Conservation (phyloP, 2,797 vertebrate species). For the Phoeniculus purpureus region DNA sequence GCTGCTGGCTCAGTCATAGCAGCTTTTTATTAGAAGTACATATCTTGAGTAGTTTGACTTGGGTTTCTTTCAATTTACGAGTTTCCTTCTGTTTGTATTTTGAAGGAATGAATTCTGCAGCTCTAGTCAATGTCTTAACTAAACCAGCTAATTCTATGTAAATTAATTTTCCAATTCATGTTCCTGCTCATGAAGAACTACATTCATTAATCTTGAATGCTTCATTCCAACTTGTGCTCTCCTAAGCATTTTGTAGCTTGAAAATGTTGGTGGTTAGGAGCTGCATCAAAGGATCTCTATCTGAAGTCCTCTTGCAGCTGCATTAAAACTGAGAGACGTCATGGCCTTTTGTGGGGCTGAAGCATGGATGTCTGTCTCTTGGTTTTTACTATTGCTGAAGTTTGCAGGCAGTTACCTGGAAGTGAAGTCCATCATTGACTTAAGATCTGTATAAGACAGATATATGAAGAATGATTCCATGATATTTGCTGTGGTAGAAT, state of each 20-base stretch:
- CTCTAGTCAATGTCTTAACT: background rate
- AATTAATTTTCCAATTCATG: background rate
- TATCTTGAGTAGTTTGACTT: background rate
- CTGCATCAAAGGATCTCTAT: background rate
- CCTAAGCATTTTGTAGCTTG: background rate
- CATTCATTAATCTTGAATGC: background rate
- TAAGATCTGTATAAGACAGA: background rate
- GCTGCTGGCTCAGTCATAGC: background rate
- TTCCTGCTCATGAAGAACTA: background rate
- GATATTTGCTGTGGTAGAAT: background rate
- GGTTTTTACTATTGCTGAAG: background rate
- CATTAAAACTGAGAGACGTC: background rate
- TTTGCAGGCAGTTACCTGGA: background rate
- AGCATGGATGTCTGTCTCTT: background rate
- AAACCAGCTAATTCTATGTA: background rate
- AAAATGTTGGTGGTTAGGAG: background rate
- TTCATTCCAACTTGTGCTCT: background rate
- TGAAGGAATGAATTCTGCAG: background rate
- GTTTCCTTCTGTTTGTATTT: background rate
- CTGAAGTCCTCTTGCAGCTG: background rate
- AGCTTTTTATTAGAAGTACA: background rate
- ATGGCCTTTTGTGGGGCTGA: accelerated
- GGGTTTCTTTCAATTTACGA: background rate
- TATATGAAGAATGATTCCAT: background rate
- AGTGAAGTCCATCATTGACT: background rate